phyloP scores from a whole-genome alignment of 2,797 vertebrate genomes.

The Sebastes alutus region DNA sequence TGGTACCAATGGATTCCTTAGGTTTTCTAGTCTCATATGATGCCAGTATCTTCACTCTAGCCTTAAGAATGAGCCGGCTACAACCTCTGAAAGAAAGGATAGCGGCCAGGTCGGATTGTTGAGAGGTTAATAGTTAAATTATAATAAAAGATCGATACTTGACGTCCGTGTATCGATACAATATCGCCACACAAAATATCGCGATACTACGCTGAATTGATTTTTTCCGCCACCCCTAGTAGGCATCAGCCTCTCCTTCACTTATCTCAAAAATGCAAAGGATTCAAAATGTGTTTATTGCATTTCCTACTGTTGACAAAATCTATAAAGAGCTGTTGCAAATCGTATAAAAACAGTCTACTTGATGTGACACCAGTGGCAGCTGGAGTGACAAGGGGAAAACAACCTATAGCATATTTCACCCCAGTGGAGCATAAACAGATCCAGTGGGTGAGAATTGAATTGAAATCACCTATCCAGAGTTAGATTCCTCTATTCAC shows the following conservation, averaged over 20 bases:
- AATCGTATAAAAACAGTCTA: constrained; percentile 33
- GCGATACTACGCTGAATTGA: too few species aligned
- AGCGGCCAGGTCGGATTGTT: too few species aligned
- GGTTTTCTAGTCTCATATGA: too few species aligned
- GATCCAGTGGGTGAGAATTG: constrained; percentile 97
- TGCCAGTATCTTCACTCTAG: too few species aligned
- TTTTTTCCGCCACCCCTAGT: too few species aligned
- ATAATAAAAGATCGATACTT: too few species aligned
- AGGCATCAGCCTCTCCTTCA: background rate
- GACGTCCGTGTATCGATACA: too few species aligned
- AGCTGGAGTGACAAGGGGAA: constrained; percentile 72
- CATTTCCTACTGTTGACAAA: constrained; percentile 47
- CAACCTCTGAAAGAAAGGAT: too few species aligned
- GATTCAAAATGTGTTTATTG: constrained; percentile 50
- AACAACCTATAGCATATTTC: constrained; percentile 79
- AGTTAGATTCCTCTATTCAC: constrained; percentile 90
- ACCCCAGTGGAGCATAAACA: constrained; percentile 87
- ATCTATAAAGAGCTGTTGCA: constrained; percentile 46
- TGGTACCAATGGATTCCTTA: too few species aligned
- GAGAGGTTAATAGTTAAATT: too few species aligned
- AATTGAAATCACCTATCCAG: constrained; percentile 96
- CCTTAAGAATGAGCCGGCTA: too few species aligned
- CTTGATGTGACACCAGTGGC: constrained; percentile 43
- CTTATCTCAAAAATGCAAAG: background rate
- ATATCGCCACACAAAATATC: too few species aligned